Percentiles rank a stretch among this genome's conserved stretches.
phyloP scores from a whole-genome alignment of 2,797 vertebrate species.

The Periparus ater region DNA sequence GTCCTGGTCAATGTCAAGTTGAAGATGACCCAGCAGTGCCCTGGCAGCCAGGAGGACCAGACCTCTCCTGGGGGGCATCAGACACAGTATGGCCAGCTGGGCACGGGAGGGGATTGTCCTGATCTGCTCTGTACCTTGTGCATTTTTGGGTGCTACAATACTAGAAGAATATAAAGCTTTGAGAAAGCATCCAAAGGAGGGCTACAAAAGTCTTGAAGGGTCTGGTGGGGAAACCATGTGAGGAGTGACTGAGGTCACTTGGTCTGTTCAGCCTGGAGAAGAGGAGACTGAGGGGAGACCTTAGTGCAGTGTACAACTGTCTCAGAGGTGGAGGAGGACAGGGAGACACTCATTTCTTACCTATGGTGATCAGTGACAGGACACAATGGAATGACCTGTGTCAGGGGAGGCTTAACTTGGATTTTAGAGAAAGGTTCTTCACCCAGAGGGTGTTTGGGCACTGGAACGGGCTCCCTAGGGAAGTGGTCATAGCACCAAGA shows the following conservation, averaged over 20 bases:
- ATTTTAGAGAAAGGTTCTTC: neutral
- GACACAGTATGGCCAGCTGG: accelerated
- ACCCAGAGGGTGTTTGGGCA: accelerated
- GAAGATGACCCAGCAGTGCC: accelerated
- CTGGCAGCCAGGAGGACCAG: neutral
- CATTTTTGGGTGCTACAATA: neutral
- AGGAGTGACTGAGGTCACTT: neutral
- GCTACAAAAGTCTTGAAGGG: neutral
- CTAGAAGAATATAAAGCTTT: neutral
- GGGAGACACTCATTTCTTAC: neutral
- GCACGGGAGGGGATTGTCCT: neutral
- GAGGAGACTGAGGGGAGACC: neutral
- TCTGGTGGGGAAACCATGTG: neutral
- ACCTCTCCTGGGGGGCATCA: accelerated
- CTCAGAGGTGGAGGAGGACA: accelerated
- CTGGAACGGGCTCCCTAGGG: neutral
- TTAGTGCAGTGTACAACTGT: neutral
- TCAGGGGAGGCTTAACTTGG: neutral
- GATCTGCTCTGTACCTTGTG: neutral
- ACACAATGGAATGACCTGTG: neutral
- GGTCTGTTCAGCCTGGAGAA: neutral
- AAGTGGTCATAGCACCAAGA: neutral
- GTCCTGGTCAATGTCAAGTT: neutral
- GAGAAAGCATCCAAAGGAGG: neutral
- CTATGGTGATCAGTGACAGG: too few species aligned